Evolutionary conservation across 2,797 vertebrate species (phyloP).

Genomic region (Schizothorax lantsangensis): DNA sequence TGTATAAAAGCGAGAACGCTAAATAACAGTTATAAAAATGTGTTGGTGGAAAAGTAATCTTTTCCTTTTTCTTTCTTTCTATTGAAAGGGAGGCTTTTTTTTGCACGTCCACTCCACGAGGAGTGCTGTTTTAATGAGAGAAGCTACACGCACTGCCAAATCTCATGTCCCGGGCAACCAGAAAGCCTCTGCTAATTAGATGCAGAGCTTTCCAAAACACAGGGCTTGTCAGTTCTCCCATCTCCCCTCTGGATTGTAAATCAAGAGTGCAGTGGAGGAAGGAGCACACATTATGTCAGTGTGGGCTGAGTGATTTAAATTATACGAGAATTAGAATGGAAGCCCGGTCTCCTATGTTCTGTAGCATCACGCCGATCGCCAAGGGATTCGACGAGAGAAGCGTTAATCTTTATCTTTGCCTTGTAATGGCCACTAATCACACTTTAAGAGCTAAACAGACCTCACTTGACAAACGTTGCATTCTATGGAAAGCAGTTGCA

Average conservation of each 20-base stretch:
- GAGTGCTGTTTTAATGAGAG: slow-evolving; percentile 88
- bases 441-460: slow-evolving; percentile 22
- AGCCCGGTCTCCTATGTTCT: slow-evolving; percentile 36
- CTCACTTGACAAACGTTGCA: background rate
- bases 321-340: slow-evolving; percentile 52
- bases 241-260: slow-evolving; percentile 56
- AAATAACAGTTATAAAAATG: slow-evolving; percentile 42
- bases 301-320: slow-evolving; percentile 54
- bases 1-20: background rate
- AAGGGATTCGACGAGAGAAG: slow-evolving; percentile 16
- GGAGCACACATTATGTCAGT: slow-evolving; percentile 49
- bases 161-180: slow-evolving; percentile 85
- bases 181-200: slow-evolving; percentile 85
- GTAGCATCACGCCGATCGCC: slow-evolving; percentile 4
- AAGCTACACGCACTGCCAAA: slow-evolving; percentile 85
- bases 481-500: background rate
- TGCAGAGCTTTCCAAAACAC: slow-evolving; percentile 87
- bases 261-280: slow-evolving; percentile 56
- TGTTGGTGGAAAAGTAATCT: slow-evolving; percentile 39
- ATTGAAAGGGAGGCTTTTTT: slow-evolving; percentile 32
- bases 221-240: slow-evolving; percentile 65
- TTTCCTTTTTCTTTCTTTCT: slow-evolving; percentile 33
- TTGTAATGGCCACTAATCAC: slow-evolving; percentile 38
- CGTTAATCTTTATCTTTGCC: slow-evolving; percentile 34
- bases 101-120: slow-evolving; percentile 56